These are phyloP conservation scores for Apodemia hepburni DNA, from an alignment of 2,888 invertebrate species.

Conservation along the genomic window DNA sequence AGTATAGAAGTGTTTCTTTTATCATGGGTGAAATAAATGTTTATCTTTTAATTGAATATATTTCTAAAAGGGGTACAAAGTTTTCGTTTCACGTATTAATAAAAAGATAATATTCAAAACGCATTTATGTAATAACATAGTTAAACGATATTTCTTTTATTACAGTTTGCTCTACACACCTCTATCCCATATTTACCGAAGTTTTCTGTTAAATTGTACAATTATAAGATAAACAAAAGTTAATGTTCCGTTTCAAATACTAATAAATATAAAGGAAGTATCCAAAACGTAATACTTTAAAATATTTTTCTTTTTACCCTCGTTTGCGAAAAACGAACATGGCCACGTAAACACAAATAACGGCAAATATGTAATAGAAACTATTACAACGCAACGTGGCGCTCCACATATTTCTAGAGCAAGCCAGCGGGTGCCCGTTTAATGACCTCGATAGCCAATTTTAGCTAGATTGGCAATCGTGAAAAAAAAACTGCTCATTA, in stretches of 20 bases:
- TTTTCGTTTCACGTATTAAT: too few relatives aligned
- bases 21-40: too few relatives aligned
- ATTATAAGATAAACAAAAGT: not conserved
- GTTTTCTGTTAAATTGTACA: not conserved
- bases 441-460: not conserved
- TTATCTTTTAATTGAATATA: too few relatives aligned
- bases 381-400: slow-evolving; percentile 23
- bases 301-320: slow-evolving; percentile 7
- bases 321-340: not conserved
- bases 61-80: too few relatives aligned
- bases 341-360: slow-evolving; percentile 13
- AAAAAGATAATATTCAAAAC: too few relatives aligned
- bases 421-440: slow-evolving; percentile 8
- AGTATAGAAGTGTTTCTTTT: too few relatives aligned
- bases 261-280: not conserved
- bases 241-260: not conserved
- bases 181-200: too few relatives aligned
- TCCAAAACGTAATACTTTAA: not conserved
- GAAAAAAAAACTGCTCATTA: not conserved
- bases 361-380: slow-evolving; percentile 21
- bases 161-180: too few relatives aligned
- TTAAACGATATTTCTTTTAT: too few relatives aligned
- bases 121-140: too few relatives aligned
- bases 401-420: slow-evolving; percentile 20
- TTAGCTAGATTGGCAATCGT: not conserved